phyloP scores from a whole-genome alignment of 2,797 vertebrate genomes.

The Leuciscus waleckii region DNA sequence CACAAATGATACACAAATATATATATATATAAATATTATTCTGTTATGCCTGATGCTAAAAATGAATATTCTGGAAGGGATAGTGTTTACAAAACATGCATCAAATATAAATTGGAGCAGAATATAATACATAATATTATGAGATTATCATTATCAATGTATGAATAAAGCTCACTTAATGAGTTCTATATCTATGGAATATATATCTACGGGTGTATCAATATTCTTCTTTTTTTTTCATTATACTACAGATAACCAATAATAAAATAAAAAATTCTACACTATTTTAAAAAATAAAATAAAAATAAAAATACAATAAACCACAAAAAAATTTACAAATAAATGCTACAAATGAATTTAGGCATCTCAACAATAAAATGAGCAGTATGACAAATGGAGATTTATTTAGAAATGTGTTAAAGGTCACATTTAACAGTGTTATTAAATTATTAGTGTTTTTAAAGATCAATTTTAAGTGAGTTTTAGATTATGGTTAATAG shows the following conservation, averaged over 20 bases:
- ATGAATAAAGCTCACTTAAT: background rate
- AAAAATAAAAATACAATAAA: too few relatives aligned
- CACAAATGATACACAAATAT: background rate
- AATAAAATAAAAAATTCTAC: background rate
- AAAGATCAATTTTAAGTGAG: background rate
- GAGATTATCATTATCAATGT: background rate
- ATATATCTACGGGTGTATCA: background rate
- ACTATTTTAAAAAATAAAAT: background rate
- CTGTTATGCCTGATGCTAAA: background rate
- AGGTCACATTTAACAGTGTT: background rate
- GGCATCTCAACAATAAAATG: background rate
- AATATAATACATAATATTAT: background rate
- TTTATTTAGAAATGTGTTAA: background rate
- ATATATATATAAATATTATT: background rate
- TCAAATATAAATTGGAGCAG: background rate
- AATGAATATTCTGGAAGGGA: background rate
- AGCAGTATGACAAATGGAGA: background rate
- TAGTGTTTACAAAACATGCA: background rate
- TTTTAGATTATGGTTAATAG: background rate
- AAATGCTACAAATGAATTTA: background rate
- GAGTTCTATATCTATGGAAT: too few relatives aligned
- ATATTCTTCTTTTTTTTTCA: background rate
- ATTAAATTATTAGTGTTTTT: background rate
- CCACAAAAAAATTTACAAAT: too few relatives aligned
- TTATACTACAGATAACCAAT: background rate